phyloP scores from a whole-genome alignment of 2,888 invertebrate species.

The Blastobasis adustella region DNA sequence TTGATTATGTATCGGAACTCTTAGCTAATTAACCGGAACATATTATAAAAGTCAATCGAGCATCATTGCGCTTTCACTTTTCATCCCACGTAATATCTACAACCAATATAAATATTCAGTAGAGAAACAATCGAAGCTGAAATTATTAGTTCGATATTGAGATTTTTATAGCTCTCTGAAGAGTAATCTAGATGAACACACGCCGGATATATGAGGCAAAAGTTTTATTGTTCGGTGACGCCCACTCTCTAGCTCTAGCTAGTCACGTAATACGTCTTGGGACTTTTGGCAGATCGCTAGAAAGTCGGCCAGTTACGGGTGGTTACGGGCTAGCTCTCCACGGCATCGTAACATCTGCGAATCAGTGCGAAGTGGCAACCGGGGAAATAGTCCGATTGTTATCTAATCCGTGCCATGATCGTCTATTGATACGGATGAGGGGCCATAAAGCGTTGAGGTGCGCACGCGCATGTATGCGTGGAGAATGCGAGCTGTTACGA shows the following conservation, averaged over 20 bases:
- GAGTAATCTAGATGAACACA: not conserved
- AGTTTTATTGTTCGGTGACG: constrained; percentile 24
- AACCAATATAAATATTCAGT: too few relatives aligned
- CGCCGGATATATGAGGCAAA: constrained; percentile 4
- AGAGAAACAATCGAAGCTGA: too few relatives aligned
- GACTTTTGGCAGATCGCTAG: constrained; percentile 43
- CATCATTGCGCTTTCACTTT: too few relatives aligned
- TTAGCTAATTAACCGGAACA: too few relatives aligned
- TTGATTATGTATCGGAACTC: too few relatives aligned
- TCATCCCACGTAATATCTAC: too few relatives aligned
- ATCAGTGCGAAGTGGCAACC: constrained; percentile 39
- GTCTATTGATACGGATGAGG: constrained; percentile 39
- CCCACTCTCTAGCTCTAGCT: constrained; percentile 58
- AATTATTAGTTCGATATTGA: too few relatives aligned
- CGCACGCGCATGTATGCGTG: not conserved
- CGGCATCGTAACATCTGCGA: constrained; percentile 38
- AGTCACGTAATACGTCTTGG: constrained; percentile 45
- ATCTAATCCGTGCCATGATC: constrained; percentile 38
- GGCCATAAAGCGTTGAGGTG: constrained; percentile 11
- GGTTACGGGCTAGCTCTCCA: constrained; percentile 25
- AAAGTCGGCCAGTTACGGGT: constrained; percentile 31
- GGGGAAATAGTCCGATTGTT: constrained; percentile 35
- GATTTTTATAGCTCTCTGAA: not conserved
- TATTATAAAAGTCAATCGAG: too few relatives aligned
- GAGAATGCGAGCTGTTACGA: too few relatives aligned